These are phyloP conservation scores for Eumeta japonica DNA, from an alignment of 1,140 invertebrate genomes.

Conservation along the genomic window DNA sequence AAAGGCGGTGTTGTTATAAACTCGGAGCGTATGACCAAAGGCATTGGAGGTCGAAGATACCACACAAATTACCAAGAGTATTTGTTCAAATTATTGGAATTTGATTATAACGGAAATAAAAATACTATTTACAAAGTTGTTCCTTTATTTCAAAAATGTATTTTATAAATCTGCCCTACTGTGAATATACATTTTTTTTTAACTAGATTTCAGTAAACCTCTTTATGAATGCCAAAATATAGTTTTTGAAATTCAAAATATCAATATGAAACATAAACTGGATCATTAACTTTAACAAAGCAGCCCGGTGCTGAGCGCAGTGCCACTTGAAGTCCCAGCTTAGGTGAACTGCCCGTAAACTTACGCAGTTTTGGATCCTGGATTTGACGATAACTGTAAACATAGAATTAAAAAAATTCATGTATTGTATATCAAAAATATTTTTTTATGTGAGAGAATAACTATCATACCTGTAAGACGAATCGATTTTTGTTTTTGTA, in stretches of 20 bases:
- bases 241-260: too few species aligned
- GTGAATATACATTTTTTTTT: too few species aligned
- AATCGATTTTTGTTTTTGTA: neutral
- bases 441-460: neutral
- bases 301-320: conserved; percentile 31
- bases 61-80: conserved; percentile 8
- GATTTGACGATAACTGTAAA: conserved; percentile 34
- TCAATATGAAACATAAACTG: conserved; percentile 37
- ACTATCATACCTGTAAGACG: conserved; percentile 3
- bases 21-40: conserved; percentile 78
- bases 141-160: too few species aligned
- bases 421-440: neutral
- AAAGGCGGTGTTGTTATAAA: conserved; percentile 79
- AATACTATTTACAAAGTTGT: too few species aligned
- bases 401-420: neutral
- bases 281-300: conserved; percentile 27
- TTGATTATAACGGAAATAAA: conserved; percentile 15
- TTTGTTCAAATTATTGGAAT: conserved; percentile 41
- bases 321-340: conserved; percentile 44
- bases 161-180: too few species aligned
- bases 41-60: conserved; percentile 41
- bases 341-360: conserved; percentile 25
- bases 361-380: conserved; percentile 20
- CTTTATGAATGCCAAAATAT: too few species aligned
- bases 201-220: too few species aligned